Evolutionary conservation across 2,797 vertebrate species (phyloP).

Genomic region (Gambelia wislizenii): DNA sequence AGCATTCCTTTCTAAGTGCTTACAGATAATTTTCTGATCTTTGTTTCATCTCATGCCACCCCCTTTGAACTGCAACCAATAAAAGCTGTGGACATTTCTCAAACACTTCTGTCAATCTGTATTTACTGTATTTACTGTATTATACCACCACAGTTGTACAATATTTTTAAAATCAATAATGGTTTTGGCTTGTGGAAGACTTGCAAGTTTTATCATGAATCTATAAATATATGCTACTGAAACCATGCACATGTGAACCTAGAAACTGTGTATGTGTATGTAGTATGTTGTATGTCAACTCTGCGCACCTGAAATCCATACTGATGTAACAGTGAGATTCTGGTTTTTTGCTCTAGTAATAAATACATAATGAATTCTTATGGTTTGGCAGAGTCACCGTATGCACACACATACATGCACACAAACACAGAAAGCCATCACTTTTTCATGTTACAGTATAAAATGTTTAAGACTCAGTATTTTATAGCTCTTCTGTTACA

Average conservation of each 20-base stretch:
- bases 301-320: not conserved
- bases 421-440: not conserved
- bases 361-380: not conserved
- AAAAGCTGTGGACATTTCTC: not conserved
- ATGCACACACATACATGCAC: not conserved
- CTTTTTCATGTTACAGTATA: constrained; percentile 19
- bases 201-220: too few species aligned
- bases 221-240: not conserved
- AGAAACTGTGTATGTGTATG: not conserved
- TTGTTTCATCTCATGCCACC: not conserved
- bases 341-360: constrained; percentile 16
- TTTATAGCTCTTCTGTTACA: constrained; percentile 34
- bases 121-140: too few species aligned
- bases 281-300: not conserved
- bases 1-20: too few species aligned
- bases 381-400: not conserved
- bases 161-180: not conserved
- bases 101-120: not conserved
- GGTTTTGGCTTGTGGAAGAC: not conserved
- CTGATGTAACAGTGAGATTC: not conserved
- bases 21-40: not conserved
- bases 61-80: not conserved
- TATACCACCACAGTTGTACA: too few species aligned
- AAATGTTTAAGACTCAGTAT: constrained; percentile 39
- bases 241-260: not conserved